Base-by-base conservation (phyloP, 2,888 invertebrate species). In the Clistopyga incitator region DNA sequence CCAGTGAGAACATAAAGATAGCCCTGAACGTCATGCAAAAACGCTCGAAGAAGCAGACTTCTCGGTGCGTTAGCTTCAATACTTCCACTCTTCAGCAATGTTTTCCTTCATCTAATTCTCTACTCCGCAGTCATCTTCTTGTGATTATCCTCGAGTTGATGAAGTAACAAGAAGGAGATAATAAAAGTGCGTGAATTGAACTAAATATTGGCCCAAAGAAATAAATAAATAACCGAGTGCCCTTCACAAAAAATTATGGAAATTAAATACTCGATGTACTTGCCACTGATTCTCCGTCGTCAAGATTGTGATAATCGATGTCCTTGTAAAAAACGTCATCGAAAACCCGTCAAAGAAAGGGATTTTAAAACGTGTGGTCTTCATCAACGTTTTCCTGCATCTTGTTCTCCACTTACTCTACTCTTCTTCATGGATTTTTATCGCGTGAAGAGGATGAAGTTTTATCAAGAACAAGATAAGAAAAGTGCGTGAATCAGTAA, bases 241-340 rank as follows among this genome's bases (percentile, higher is more conserved):
- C 38, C 34, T 47, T 10, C 10, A n/a, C 23, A 50, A 50, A 64
- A 61, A 13, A 13, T 3, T 0, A 25, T 6, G 18, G 10, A 45
- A 11, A 11, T 25, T 8, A 47, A 8, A 45, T 75, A 78, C 65
- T 38, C n/a, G 23, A 20, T 50, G 23, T 78, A 45, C 29, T 34
- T 38, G 61, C 70, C 64, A 52, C 38, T 23, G 77, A 78, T 78
- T 56, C 78, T 75, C 75, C 78, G 78, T 84, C 84, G 81, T 84
- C 84, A 81, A 78, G 78, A 84, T 81, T 81, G 78, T 70, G 75
- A 56, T 81, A 81, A 81, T 84, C 59, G 67, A 61, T 64, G 52
- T 23, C 13, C 20, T 8, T 38, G 38, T 38, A 10, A 38, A 34
- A 34, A 34, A 6, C 1, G 2, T 15, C 0, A 13, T 13, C 47